Conservation (phyloP, 2,888 invertebrate species). For the Hecatera dysodea region DNA sequence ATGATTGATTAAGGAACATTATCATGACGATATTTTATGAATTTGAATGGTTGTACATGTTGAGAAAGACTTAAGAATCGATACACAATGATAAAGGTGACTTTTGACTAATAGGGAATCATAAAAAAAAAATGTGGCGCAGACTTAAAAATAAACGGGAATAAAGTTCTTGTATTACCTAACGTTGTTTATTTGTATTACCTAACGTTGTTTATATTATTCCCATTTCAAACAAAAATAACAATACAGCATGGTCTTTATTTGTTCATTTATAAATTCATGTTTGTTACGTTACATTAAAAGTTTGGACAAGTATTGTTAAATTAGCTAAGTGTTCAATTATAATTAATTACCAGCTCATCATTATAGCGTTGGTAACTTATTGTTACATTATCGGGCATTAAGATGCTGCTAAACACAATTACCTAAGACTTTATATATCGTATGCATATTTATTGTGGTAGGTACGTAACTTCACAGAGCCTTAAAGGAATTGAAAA, state of each 20-base stretch:
- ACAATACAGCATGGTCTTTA: background rate
- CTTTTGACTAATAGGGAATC: too few relatives aligned
- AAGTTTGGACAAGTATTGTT: constrained; percentile 61
- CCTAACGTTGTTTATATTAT: background rate
- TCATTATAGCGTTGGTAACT: constrained; percentile 34
- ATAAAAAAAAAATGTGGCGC: too few relatives aligned
- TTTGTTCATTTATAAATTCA: constrained; percentile 22
- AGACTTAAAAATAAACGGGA: too few relatives aligned
- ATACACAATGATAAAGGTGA: too few relatives aligned
- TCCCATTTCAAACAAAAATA: background rate
- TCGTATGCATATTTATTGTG: background rate
- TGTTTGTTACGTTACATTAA: constrained; percentile 30
- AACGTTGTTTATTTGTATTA: too few relatives aligned
- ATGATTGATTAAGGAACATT: too few relatives aligned
- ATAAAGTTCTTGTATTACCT: too few relatives aligned
- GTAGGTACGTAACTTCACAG: background rate
- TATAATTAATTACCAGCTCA: constrained; percentile 57
- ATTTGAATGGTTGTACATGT: too few relatives aligned
- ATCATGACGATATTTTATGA: too few relatives aligned
- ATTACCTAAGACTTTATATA: background rate
- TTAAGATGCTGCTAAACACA: constrained; percentile 55
- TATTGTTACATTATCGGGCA: constrained; percentile 54
- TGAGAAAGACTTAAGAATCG: too few relatives aligned
- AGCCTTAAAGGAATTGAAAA: background rate
- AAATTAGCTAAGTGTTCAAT: constrained; percentile 55